Base-by-base conservation (phyloP, 2,113 vertebrate genomes). In the Thymallus thymallus region DNA sequence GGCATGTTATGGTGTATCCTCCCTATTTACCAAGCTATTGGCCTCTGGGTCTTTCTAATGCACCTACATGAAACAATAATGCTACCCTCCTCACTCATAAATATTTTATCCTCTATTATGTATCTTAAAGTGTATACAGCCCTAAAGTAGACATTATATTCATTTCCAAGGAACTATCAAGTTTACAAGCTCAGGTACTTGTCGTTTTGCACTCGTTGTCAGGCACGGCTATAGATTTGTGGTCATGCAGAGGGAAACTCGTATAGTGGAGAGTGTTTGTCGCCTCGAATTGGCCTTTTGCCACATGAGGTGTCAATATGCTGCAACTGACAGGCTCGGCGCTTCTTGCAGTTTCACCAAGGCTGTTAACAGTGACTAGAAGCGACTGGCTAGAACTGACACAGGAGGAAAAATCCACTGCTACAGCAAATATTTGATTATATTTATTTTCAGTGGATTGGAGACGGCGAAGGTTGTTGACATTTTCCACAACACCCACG, bases 361-460 rank as follows among this genome's bases (percentile, higher is more conserved):
- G 80, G 78, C 85, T 85, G 83, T 91, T 88, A 89, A 83, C 75
- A 81, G 81, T 88, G 90, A 87, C 85, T 80, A 80, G 75, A 84
- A 84, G 76, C 67, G 83, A 88, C 88, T 83, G 76, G 73, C 71
- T 46, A 77, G 77, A 87, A 85, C 80, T 80, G 84, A 86, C 84
- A 80, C 78, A 30, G 79, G 68, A 73, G 71, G 79, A 75, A 62
- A 89, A 87, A 86, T 82, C 81, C 77, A 83, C 69, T n/a, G 84
- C 82, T 73, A 80, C 79, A 69, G 83, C 89, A 93, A 91, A 92
- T 93, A 91, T 91, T 91, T 92, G 89, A 88, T 87, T 82, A 89
- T 84, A 87, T 83, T 84, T n/a, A 88, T 92, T 89, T 90, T 81
- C 23, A 61, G 78, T 72, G 79, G 85, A 88, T 83, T 84, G 84